Conservation (phyloP, 2,888 invertebrate genomes). For the Acleris laterana region DNA sequence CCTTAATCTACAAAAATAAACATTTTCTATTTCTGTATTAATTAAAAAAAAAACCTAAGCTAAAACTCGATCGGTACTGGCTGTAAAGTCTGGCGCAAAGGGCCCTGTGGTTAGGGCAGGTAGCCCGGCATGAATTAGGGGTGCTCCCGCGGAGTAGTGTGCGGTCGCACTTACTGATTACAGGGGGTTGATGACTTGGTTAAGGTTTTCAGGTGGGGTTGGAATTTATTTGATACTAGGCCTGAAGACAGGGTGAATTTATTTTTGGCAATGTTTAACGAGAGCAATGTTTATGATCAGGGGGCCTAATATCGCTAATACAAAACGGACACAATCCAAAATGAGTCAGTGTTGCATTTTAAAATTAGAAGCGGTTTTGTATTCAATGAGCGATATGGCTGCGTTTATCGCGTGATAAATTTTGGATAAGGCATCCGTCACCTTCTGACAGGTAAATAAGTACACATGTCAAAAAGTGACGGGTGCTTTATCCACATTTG, state of each 20-base stretch:
- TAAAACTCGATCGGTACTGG: background rate
- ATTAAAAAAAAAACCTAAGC: no score
- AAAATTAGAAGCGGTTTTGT: no score
- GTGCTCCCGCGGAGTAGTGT: background rate
- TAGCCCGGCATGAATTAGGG: background rate
- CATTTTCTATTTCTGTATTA: background rate
- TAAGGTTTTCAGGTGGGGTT: background rate
- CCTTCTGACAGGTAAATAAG: no score
- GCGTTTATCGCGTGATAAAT: no score
- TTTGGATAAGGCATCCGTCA: no score
- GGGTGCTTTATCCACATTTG: no score
- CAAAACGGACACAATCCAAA: no score
- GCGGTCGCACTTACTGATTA: conserved; percentile 9
- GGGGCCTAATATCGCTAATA: no score
- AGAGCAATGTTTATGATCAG: background rate
- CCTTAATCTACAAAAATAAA: no score
- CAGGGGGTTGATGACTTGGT: background rate
- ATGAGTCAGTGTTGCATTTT: no score
- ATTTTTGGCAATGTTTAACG: background rate
- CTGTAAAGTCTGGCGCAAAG: background rate
- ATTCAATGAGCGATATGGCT: no score
- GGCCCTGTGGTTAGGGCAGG: background rate
- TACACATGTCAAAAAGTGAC: no score
- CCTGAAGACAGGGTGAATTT: background rate
- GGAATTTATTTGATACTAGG: conserved; percentile 1